These are phyloP conservation scores for Gallirallus australis DNA, from an alignment of 2,797 vertebrate species.

Conservation along the genomic window DNA sequence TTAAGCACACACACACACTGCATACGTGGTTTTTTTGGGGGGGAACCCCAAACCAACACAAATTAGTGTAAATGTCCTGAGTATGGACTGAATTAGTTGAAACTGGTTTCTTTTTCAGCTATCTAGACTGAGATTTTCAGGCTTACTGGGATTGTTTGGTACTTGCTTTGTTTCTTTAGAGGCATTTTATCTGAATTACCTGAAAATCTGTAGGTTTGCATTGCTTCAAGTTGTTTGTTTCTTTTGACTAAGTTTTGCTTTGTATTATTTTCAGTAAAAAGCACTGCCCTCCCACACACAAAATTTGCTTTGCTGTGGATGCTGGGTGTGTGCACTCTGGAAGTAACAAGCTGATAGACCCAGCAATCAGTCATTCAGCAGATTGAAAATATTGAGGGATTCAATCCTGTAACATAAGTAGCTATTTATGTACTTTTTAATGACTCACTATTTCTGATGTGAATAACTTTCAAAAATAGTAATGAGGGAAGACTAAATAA, in stretches of 20 bases:
- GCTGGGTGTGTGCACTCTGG: not conserved
- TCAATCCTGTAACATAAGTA: not conserved
- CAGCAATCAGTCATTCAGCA: not conserved
- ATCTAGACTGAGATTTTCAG: not conserved
- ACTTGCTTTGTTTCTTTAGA: not conserved
- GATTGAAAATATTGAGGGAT: conserved; percentile 10
- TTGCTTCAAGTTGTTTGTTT: not conserved
- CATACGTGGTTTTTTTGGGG: not conserved
- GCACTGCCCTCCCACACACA: not conserved
- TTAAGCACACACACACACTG: not conserved
- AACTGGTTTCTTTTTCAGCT: not conserved
- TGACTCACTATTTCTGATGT: conserved; percentile 34
- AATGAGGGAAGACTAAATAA: conserved; percentile 37
- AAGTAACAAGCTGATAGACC: not conserved
- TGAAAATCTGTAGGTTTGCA: not conserved
- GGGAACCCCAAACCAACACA: too few species aligned
- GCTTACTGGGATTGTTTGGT: not conserved
- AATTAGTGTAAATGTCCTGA: not conserved
- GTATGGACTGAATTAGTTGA: not conserved
- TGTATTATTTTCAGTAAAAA: not conserved
- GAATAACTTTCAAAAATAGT: conserved; percentile 42
- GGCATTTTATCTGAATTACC: not conserved
- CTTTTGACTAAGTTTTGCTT: not conserved
- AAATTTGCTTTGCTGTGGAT: not conserved
- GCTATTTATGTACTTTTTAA: conserved; percentile 1